Evolutionary conservation across 2,797 vertebrate genomes (phyloP).

Genomic region (Urosaurus nigricauda): DNA sequence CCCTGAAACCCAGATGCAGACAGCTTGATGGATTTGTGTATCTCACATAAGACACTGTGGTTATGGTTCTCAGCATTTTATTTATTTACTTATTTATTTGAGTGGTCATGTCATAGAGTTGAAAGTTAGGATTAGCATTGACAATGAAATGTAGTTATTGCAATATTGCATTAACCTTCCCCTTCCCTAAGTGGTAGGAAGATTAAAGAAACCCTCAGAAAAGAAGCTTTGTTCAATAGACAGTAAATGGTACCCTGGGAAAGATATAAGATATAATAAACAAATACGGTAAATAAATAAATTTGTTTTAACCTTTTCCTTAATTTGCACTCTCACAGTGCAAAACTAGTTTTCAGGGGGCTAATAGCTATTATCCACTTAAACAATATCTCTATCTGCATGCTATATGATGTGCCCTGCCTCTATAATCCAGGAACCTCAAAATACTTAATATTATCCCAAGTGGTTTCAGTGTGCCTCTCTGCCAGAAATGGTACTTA

Average conservation of each 20-base stretch:
- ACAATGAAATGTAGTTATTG: background rate
- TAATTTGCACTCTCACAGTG: too few species aligned
- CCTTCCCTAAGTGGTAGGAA: background rate
- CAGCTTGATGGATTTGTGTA: background rate
- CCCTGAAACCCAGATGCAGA: constrained; percentile 8
- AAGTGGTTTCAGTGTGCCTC: background rate
- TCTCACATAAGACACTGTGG: background rate
- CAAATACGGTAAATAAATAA: too few species aligned
- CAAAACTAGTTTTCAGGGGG: too few species aligned
- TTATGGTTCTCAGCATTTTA: background rate
- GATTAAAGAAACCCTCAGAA: background rate
- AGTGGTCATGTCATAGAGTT: background rate
- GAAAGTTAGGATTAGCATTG: constrained; percentile 19
- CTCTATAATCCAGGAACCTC: too few species aligned
- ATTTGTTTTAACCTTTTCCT: too few species aligned
- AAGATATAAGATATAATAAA: too few species aligned
- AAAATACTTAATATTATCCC: too few species aligned
- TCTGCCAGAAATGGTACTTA: background rate
- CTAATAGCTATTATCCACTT: too few species aligned
- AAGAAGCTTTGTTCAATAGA: background rate
- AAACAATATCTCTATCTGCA: too few species aligned
- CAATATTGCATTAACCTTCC: background rate
- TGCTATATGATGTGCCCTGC: background rate
- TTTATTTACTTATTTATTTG: background rate
- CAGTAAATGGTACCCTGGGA: background rate